Evolutionary conservation across 37 sponge, comb jelly and placozoan species (phyloP).

Genomic region (Spongia lamella): DNA sequence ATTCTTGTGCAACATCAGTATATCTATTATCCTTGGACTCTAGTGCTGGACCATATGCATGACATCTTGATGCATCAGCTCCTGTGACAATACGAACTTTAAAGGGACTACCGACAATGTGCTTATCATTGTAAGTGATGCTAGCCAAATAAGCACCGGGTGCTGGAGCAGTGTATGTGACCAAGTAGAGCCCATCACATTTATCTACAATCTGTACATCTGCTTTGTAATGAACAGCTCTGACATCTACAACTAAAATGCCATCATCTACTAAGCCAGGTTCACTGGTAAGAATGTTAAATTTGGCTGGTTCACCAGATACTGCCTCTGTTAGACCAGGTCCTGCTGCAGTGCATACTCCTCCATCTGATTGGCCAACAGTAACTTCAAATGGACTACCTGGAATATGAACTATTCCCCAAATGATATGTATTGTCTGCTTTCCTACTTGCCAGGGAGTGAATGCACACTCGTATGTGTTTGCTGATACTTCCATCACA

Average conservation of each 20-base stretch:
- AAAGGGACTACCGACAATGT: slow-evolving; percentile 27
- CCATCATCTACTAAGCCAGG: slow-evolving; percentile 15
- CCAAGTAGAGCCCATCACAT: slow-evolving; percentile 19
- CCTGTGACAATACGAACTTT: slow-evolving; percentile 10
- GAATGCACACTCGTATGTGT: slow-evolving; percentile 15
- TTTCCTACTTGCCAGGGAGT: slow-evolving; percentile 29
- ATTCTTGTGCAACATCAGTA: slow-evolving; percentile 32
- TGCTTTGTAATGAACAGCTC: not conserved
- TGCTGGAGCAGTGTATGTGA: slow-evolving; percentile 22
- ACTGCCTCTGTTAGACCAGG: slow-evolving; percentile 18
- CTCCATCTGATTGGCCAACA: slow-evolving; percentile 10
- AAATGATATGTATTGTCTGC: slow-evolving; percentile 20
- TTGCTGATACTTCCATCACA: not conserved
- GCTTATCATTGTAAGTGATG: slow-evolving; percentile 21
- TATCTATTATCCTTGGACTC: slow-evolving; percentile 7
- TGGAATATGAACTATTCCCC: slow-evolving; percentile 12
- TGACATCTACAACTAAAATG: slow-evolving; percentile 15
- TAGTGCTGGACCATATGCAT: slow-evolving; percentile 27
- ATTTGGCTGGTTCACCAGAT: slow-evolving; percentile 16
- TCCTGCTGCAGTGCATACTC: slow-evolving; percentile 12
- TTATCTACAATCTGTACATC: slow-evolving; percentile 18
- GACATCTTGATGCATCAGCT: slow-evolving; percentile 25
- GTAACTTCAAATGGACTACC: slow-evolving; percentile 22
- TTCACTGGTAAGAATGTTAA: slow-evolving; percentile 16
- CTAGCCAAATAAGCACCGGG: slow-evolving; percentile 29